These are phyloP conservation scores for Brachionus rubens DNA, from an alignment of 1,140 invertebrate species.

Conservation along the genomic window DNA sequence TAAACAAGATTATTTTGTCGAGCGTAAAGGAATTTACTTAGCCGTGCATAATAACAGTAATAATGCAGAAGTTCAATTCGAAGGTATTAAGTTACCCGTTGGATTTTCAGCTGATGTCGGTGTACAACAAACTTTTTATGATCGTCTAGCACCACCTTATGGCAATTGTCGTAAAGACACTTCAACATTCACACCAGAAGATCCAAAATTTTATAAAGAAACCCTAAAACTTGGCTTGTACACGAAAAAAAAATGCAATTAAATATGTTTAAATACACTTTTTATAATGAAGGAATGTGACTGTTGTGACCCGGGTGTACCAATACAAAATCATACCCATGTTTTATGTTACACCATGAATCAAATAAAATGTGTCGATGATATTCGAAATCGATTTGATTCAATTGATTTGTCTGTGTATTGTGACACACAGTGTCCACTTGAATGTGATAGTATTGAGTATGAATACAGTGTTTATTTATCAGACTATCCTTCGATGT, in stretches of 20 bases:
- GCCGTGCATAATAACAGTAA: conserved; percentile 22
- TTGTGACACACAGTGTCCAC: background rate
- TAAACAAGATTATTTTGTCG: conserved; percentile 36
- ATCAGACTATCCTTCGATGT: conserved; percentile 6
- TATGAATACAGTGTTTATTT: background rate
- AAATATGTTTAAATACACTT: background rate
- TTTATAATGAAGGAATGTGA: background rate
- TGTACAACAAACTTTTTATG: background rate
- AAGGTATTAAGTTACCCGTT: background rate
- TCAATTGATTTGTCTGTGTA: background rate
- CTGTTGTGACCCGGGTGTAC: background rate
- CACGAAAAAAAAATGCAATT: background rate
- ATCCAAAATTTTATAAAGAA: background rate
- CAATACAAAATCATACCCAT: background rate
- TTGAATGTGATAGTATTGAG: background rate
- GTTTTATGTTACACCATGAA: background rate
- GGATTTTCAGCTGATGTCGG: background rate
- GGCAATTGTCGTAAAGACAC: background rate
- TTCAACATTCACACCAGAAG: background rate
- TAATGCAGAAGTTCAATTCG: background rate
- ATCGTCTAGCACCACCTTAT: background rate
- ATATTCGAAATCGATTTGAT: background rate
- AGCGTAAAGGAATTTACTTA: background rate
- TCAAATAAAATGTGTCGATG: conserved; percentile 2
- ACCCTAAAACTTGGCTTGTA: background rate